Percentiles rank a stretch among this genome's conserved stretches.
Evolutionary conservation across 2,888 invertebrate genomes (phyloP).

Genomic region (Hirtodrosophila trivittata): DNA sequence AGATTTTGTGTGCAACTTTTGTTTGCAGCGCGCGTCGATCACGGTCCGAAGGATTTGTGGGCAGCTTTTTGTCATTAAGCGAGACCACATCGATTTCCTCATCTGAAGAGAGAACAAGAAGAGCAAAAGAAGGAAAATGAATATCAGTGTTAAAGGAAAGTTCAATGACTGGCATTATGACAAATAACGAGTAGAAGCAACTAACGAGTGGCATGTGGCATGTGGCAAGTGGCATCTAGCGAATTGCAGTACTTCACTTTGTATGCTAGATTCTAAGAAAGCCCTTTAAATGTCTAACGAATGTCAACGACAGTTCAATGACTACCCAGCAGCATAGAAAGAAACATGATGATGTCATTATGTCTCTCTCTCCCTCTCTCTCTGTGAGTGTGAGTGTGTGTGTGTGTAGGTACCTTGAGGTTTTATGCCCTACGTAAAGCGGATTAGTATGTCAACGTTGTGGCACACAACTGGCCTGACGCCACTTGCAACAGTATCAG

Average conservation of each 20-base stretch:
- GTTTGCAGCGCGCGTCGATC: slow-evolving; percentile 88
- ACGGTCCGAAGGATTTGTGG: slow-evolving; percentile 88
- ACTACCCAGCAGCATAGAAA: slow-evolving; percentile 30
- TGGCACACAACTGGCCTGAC: slow-evolving; percentile 33
- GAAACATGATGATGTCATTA: slow-evolving; percentile 24
- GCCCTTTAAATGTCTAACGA: slow-evolving; percentile 48
- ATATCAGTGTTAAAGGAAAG: too few relatives aligned
- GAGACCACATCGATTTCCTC: slow-evolving; percentile 95
- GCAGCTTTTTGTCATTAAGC: slow-evolving; percentile 86
- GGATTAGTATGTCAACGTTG: slow-evolving; percentile 68
- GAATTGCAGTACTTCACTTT: neutral
- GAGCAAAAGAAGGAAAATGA: too few relatives aligned
- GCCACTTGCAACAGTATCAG: slow-evolving; percentile 59
- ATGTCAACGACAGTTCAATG: slow-evolving; percentile 60
- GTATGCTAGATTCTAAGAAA: slow-evolving; percentile 23
- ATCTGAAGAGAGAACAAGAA: slow-evolving; percentile 67
- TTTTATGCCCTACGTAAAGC: slow-evolving; percentile 51
- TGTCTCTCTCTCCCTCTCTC: neutral
- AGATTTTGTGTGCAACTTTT: slow-evolving; percentile 86
- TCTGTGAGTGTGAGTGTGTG: slow-evolving; percentile 20
- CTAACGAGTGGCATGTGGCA: neutral
- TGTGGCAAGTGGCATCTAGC: neutral
- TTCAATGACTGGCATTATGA: too few relatives aligned
- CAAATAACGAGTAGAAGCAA: neutral
- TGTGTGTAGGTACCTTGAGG: slow-evolving; percentile 6